Conservation (phyloP, 2,888 invertebrate genomes). For the Synanthedon andrenaeformis region DNA sequence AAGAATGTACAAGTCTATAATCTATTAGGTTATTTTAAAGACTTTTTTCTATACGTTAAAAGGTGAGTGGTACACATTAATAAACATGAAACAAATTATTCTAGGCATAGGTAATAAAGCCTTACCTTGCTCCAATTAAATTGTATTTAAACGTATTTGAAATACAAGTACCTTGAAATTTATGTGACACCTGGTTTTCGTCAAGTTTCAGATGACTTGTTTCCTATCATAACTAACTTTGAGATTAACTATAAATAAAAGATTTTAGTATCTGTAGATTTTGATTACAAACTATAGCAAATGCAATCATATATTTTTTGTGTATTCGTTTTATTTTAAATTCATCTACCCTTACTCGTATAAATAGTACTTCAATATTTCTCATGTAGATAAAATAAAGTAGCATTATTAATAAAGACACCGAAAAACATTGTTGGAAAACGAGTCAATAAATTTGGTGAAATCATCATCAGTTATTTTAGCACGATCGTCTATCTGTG, state of each 20-base stretch:
- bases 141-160: background rate
- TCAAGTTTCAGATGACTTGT: background rate
- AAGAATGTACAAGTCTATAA: no score
- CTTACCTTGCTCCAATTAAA: background rate
- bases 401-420: background rate
- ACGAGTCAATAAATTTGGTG: slow-evolving; percentile 18
- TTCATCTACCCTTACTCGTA: no score
- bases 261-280: no score
- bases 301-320: no score
- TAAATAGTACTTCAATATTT: no score
- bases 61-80: no score
- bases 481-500: slow-evolving; percentile 18
- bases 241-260: no score
- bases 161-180: slow-evolving; percentile 1
- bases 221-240: background rate
- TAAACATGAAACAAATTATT: no score
- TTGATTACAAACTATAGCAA: no score
- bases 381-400: background rate
- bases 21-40: no score
- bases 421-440: background rate
- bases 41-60: no score
- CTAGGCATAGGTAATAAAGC: background rate
- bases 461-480: slow-evolving; percentile 29
- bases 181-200: slow-evolving; percentile 4
- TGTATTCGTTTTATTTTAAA: no score